phyloP scores from a whole-genome alignment of 2,113 vertebrate genomes.

The Tetrax tetrax region DNA sequence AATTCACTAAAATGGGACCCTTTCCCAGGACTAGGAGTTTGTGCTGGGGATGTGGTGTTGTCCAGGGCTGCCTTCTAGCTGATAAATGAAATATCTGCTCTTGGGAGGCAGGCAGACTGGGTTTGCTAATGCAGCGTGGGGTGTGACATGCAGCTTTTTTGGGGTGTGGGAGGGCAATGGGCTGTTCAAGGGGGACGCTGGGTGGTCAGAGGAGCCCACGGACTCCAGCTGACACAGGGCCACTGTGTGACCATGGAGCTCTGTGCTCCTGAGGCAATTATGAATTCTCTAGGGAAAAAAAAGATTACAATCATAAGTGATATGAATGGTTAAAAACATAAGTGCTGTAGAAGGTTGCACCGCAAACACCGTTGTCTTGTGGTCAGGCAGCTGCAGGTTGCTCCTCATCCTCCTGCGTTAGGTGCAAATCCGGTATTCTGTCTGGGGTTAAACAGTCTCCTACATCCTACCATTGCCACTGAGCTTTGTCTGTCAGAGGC shows the following conservation, averaged over 20 bases:
- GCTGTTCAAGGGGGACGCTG: not conserved
- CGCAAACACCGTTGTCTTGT: accelerated
- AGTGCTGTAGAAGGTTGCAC: not conserved
- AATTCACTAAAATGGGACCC: not conserved
- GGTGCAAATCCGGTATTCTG: not conserved
- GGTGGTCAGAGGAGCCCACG: not conserved
- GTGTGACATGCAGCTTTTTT: not conserved
- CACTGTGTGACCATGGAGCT: accelerated
- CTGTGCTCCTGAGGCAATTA: not conserved
- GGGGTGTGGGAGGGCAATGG: not conserved
- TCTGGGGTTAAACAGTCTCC: not conserved
- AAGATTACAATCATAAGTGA: not conserved
- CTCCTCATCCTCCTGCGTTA: not conserved
- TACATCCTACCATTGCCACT: not conserved
- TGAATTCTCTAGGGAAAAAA: not conserved
- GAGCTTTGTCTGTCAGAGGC: not conserved
- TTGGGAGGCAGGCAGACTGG: accelerated
- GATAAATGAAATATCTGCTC: not conserved
- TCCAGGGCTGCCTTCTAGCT: not conserved
- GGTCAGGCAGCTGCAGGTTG: accelerated
- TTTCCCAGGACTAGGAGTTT: not conserved
- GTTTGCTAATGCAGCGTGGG: not conserved
- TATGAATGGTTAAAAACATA: not conserved
- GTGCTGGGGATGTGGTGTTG: not conserved
- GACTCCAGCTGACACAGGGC: not conserved